Base-by-base conservation (phyloP, 2,797 vertebrate species). In the Sarcoramphus papa region DNA sequence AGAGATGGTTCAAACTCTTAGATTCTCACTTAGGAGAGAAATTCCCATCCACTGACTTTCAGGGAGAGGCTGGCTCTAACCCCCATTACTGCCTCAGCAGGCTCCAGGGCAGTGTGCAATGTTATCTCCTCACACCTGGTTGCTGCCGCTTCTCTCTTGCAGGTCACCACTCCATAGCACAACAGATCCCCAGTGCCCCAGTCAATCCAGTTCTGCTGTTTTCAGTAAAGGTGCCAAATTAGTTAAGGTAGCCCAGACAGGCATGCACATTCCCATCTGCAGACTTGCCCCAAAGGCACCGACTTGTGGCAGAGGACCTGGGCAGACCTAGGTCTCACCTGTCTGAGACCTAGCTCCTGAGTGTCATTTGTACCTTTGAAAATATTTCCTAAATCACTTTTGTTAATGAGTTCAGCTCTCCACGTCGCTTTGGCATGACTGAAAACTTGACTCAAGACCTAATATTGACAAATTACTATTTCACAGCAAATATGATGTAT, bases 361-460 rank as follows among this genome's bases (percentile, higher is more conserved):
- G 51, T 10, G 33, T 37, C 59, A 14, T 50, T 56, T 41, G 17
- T 10, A 35, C 43, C 35, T 48, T 16, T 14, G 73, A 43, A 90
- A 95, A 81, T 25, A 37, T 83, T 27, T 69, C 50, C 28, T 43
- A 27, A 67, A 41, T n/a, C 20, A 35, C 13, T 80, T 63, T 63
- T 28, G 1, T 37, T 72, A 33, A 51, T 33, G 4, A 63, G 12
- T 31, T 27, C 22, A 27, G 8, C 24, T 85, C 67, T 65, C 24
- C 18, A 2, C 2, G 0, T 45, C 19, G 0, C 18, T 76, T 51
- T 50, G 41, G 27, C 22, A 2, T 7, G 30, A 41, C 23, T 82
- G 73, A 67, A 48, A 59, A 28, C 63, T 33, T 47, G 11, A 57
- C 28, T 56, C 4, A 24, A 83, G 33, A 30, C 40, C 31, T 80